phyloP scores from a whole-genome alignment of 2,797 vertebrate genomes.

The Hyperoplus lanceolatus region DNA sequence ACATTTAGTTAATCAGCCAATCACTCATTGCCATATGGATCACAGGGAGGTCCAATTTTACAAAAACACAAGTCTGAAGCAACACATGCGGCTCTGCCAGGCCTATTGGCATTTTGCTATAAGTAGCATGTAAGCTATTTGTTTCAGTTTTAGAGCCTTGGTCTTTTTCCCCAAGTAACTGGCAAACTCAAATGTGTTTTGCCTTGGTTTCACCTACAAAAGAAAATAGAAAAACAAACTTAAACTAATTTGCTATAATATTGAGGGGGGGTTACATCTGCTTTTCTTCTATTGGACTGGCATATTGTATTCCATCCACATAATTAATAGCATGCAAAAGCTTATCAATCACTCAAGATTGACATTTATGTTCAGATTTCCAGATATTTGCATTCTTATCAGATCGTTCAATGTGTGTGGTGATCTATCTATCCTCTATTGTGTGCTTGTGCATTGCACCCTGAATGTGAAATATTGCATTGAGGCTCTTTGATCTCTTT shows the following conservation, averaged over 20 bases:
- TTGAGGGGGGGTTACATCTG: not conserved
- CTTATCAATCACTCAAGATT: conserved; percentile 46
- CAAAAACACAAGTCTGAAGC: too few species aligned
- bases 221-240: not conserved
- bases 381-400: conserved; percentile 25
- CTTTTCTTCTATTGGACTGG: not conserved
- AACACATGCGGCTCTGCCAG: too few species aligned
- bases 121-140: not conserved
- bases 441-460: conserved; percentile 14
- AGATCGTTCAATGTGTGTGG: not conserved
- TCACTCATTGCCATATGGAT: conserved; percentile 14
- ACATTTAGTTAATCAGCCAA: conserved; percentile 15
- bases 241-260: not conserved
- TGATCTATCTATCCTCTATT: conserved; percentile 23
- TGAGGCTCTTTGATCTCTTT: conserved; percentile 15
- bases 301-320: conserved; percentile 6
- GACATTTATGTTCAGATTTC: conserved; percentile 41
- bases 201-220: not conserved
- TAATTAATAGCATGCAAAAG: conserved; percentile 41
- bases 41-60: not conserved
- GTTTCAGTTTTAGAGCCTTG: not conserved
- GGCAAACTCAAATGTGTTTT: not conserved
- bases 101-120: too few species aligned
- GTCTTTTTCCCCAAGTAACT: not conserved
- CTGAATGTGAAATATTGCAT: conserved; percentile 70